These are phyloP conservation scores for Melanogrammus aeglefinus DNA, from an alignment of 2,797 vertebrate genomes.

Conservation along the genomic window DNA sequence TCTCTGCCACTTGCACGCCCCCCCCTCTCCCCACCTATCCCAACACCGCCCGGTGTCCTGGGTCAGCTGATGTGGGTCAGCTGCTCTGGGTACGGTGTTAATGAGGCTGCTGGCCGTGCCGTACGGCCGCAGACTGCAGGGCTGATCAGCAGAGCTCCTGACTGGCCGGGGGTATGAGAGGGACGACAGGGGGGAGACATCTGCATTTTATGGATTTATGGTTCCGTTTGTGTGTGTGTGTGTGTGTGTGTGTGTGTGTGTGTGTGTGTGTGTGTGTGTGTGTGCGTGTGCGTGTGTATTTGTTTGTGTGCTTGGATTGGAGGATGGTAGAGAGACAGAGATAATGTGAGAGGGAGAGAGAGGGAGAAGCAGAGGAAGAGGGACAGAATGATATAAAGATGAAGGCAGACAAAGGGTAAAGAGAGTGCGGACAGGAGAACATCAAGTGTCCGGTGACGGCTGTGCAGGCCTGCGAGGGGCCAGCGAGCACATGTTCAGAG, in stretches of 20 bases:
- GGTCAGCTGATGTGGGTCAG: constrained; percentile 60
- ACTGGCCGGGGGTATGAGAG: constrained; percentile 68
- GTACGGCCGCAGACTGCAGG: constrained; percentile 67
- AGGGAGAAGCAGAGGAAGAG: not conserved
- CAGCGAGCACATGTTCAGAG: no score
- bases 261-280: constrained; percentile 36
- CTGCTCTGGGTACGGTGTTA: constrained; percentile 63
- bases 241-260: constrained; percentile 36
- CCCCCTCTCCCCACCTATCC: constrained; percentile 4
- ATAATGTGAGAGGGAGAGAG: not conserved
- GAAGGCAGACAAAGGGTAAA: no score
- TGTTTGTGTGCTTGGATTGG: no score
- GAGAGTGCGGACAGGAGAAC: no score
- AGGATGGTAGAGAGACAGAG: not conserved
- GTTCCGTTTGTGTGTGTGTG: constrained; percentile 33
- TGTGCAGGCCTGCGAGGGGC: no score
- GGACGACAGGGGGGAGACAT: constrained; percentile 69
- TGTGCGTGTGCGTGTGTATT: constrained; percentile 11
- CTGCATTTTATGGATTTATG: constrained; percentile 58
- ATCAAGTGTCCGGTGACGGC: no score
- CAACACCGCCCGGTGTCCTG: constrained; percentile 39
- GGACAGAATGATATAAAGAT: no score
- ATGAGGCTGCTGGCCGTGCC: constrained; percentile 66
- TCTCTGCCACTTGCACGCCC: not conserved
- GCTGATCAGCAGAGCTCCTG: constrained; percentile 68